Evolutionary conservation across 2,888 invertebrate genomes (phyloP), one percentile per base, ranked within the genome.

Genomic region (Campoletis raptor): DNA sequence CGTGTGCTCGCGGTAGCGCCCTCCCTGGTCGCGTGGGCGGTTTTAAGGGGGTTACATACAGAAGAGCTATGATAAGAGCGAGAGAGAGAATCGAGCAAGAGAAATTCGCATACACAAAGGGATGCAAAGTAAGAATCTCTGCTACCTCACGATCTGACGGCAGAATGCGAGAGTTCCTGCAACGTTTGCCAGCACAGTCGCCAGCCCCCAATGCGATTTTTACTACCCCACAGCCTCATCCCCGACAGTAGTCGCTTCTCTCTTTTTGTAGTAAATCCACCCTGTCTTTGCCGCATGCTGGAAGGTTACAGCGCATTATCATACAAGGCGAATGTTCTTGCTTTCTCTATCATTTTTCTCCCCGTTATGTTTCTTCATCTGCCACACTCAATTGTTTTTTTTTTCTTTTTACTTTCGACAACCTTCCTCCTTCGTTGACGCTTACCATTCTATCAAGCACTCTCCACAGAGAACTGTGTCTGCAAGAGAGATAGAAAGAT

Each of bases 41-140:
- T 48, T 69, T 48, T 77, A 61, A 77, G 76, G 76, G 76, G 45
- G 57, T 82, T 69, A 69, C 69, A 24, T 69, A 84, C 81, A 70
- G 81, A 78, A 48, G 78, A 66, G 81, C 74, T 70, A 61, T 57
- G 73, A 64, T 42, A 73, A 64, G 76, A 57, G 42, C 48, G 69
- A 77, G 61, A 69, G 24, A 69, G 89, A 91, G 90, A 91, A 90
- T 89, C 87, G 69, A 92, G 91, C 91, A 93, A 90, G 80, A 85
- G 86, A 81, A 81, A 70, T 83, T 91, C 76, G 82, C 45, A 91
- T 90, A 89, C 91, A 94, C 94, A 94, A 94, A 94, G 93, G 94
- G 94, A 94, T 94, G 94, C 93, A 94, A 94, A 94, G 93, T 93
- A 93, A 94, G 93, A 94, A 94, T 92, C 90, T 90, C 83, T 45